A percentile compares a stretch with the other conserved stretches of the same genome.
phyloP scores from a whole-genome alignment of 2,888 invertebrate genomes.

The Hofmannophila pseudospretella region DNA sequence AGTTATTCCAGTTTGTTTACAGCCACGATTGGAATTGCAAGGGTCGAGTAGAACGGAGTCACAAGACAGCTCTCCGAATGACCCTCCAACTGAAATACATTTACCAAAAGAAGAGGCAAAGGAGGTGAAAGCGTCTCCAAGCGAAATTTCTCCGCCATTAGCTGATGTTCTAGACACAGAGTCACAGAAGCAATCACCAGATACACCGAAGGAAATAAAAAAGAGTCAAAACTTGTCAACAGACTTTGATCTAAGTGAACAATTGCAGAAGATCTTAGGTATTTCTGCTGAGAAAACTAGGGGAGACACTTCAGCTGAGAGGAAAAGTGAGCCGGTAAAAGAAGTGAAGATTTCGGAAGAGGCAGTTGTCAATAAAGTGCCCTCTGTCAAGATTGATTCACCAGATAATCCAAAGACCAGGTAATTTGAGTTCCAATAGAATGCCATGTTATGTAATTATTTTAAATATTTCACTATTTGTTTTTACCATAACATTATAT shows the following conservation, averaged over 20 bases:
- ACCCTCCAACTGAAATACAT: conserved; percentile 69
- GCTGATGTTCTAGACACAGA: conserved; percentile 51
- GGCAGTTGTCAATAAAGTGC: conserved; percentile 43
- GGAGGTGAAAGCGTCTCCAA: conserved; percentile 58
- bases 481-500: too few relatives aligned
- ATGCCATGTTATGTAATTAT: too few relatives aligned
- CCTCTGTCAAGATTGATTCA: conserved; percentile 71
- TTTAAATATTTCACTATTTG: too few relatives aligned
- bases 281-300: conserved; percentile 69
- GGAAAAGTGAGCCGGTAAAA: conserved; percentile 52
- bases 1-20: conserved; percentile 62
- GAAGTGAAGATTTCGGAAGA: conserved; percentile 67
- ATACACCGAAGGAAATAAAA: conserved; percentile 66
- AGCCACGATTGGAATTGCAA: conserved; percentile 55
- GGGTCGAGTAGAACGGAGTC: conserved; percentile 53
- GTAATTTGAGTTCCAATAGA: too few relatives aligned
- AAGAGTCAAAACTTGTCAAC: conserved; percentile 72
- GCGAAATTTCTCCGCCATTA: conserved; percentile 67
- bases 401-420: conserved; percentile 63
- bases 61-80: conserved; percentile 62
- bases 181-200: conserved; percentile 64
- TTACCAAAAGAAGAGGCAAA: conserved; percentile 45
- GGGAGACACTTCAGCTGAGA: conserved; percentile 44
- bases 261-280: conserved; percentile 66
- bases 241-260: conserved; percentile 71